Evolutionary conservation across 2,797 vertebrate genomes (phyloP).

Genomic region (Brotula barbata): DNA sequence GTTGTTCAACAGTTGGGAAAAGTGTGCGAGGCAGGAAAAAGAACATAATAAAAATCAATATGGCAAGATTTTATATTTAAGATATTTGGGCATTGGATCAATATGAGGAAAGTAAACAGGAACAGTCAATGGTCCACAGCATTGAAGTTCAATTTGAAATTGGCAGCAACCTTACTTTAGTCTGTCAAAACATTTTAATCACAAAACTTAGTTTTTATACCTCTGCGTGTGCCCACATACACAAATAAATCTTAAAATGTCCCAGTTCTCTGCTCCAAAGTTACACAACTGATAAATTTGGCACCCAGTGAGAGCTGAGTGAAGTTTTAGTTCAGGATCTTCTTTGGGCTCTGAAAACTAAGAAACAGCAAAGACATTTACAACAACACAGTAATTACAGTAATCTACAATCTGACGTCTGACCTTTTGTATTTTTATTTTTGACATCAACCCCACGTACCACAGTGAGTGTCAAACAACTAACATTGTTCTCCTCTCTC

Average conservation of each 20-base stretch:
- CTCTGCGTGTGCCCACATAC: background rate
- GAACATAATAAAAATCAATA: background rate
- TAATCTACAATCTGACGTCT: slow-evolving; percentile 11
- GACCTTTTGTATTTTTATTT: background rate
- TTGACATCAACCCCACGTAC: background rate
- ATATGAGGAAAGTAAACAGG: slow-evolving; percentile 57
- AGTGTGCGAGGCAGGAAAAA: background rate
- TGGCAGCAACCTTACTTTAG: slow-evolving; percentile 1
- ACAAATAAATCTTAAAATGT: background rate
- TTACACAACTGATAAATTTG: background rate
- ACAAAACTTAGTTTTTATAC: background rate
- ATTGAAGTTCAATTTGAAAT: too few relatives aligned
- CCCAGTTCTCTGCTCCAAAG: slow-evolving; percentile 3
- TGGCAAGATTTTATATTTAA: background rate
- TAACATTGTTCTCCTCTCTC: too few relatives aligned
- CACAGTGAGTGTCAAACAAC: slow-evolving; percentile 7
- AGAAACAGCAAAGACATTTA: slow-evolving; percentile 31
- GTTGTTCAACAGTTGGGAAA: background rate
- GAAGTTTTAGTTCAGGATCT: background rate
- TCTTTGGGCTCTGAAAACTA: slow-evolving; percentile 18
- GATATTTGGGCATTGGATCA: slow-evolving; percentile 27
- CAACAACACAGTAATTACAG: slow-evolving; percentile 29
- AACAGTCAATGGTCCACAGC: background rate
- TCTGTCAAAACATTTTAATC: background rate
- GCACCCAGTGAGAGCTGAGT: too few relatives aligned